A percentile compares a stretch with the other conserved stretches of the same genome.
phyloP scores from a whole-genome alignment of 2,888 invertebrate genomes.

The Pyrocoelia pectoralis region DNA sequence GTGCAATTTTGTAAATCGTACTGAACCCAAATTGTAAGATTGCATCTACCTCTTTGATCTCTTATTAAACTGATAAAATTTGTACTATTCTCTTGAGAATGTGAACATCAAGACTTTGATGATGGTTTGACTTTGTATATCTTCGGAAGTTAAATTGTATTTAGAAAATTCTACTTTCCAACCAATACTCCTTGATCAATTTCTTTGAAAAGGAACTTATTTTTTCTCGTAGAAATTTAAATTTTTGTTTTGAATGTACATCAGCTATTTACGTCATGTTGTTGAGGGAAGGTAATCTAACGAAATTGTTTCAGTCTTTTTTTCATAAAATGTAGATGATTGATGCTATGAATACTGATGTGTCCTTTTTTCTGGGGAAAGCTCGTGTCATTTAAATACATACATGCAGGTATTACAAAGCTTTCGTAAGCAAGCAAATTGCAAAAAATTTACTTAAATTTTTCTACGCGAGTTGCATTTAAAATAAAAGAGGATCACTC shows the following conservation, averaged over 20 bases:
- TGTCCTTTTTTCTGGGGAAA: slow-evolving; percentile 40
- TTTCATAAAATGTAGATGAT: slow-evolving; percentile 48
- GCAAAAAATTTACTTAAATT: neutral
- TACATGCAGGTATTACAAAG: neutral
- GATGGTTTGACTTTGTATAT: slow-evolving; percentile 24
- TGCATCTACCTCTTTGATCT: slow-evolving; percentile 19
- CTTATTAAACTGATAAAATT: slow-evolving; percentile 27
- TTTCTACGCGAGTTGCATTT: neutral
- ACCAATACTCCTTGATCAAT: slow-evolving; percentile 12
- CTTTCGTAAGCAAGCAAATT: neutral
- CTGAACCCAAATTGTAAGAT: slow-evolving; percentile 6
- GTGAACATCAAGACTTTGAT: slow-evolving; percentile 17
- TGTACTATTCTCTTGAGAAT: slow-evolving; percentile 14
- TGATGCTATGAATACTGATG: slow-evolving; percentile 49
- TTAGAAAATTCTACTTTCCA: slow-evolving; percentile 14
- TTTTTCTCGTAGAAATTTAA: slow-evolving; percentile 4
- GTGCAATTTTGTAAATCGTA: slow-evolving; percentile 28
- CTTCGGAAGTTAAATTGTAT: slow-evolving; percentile 26
- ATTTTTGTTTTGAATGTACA: slow-evolving; percentile 6
- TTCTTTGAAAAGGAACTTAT: neutral
- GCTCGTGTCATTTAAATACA: slow-evolving; percentile 30
- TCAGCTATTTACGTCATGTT: slow-evolving; percentile 9
- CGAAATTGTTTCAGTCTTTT: slow-evolving; percentile 32
- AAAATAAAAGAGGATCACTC: neutral
- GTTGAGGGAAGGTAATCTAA: slow-evolving; percentile 20